Base-by-base conservation (phyloP, 2,113 vertebrate genomes). In the Axis porcinus region DNA sequence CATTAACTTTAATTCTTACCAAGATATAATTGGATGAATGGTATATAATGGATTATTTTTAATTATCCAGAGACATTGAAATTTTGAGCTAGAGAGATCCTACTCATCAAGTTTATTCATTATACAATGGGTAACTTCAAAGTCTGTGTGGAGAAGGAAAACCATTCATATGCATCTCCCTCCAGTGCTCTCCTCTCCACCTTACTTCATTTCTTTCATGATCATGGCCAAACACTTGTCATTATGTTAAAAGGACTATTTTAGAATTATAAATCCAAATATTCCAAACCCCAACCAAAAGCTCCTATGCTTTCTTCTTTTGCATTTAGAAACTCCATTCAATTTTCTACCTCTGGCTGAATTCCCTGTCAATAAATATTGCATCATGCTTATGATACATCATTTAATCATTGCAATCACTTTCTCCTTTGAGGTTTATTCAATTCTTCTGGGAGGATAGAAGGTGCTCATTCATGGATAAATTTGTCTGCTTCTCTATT, bases 1-100 rank as follows among this genome's bases (percentile, higher is more conserved):
- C 40, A 94, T 87, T 89, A 92, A 70, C 84, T 89, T 17, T 50
- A 81, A 86, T 58, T 86, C 84, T 89, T 89, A 70, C 88, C 62
- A 82, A 83, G 45, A 94, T 92, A 74, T 40, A 89, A 86, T 95
- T 85, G 19, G 27, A 70, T 89, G 60, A 76, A 81, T 86, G 21
- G 64, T 30, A 52, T 60, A 55, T 76, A 96, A 89, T 95, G 30
- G 57, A 36, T 91, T 96, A 36, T 94, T 82, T 91, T 95, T 57
- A 89, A 79, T 79, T 97, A 85, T 89, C 57, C 55, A 33, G 74
- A 97, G 30, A 91, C 43, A 60, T 28, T 96, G 40, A 97, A 97
- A 60, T 70, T 92, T 67, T 95, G n/a, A 96, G 54, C 47, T 67
- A 43, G 30, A 23, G 28, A 62, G 23, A 79, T 4, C 40, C 45